Conservation (phyloP, 2,888 invertebrate genomes). For the Timema cristinae region DNA sequence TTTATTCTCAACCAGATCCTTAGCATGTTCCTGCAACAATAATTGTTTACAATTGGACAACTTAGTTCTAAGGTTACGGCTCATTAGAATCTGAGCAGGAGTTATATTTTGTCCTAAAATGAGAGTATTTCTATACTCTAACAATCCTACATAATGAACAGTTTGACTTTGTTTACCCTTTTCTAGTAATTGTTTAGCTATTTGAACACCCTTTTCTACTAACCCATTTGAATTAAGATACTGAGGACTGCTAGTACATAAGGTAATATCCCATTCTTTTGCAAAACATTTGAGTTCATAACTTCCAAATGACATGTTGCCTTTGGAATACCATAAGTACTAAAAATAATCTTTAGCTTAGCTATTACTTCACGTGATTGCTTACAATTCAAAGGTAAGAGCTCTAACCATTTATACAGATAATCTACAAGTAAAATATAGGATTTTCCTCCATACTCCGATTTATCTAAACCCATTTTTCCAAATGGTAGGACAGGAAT, state of each 20-base stretch:
- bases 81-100: not conserved
- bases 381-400: not conserved
- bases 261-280: not conserved
- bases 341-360: not conserved
- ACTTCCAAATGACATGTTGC: conserved; percentile 1
- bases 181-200: not conserved
- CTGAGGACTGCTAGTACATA: not conserved
- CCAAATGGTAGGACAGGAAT: not conserved
- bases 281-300: not conserved
- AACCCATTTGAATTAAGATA: not conserved
- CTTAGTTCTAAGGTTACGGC: not conserved
- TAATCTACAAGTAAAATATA: not conserved
- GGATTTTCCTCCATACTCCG: not conserved
- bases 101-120: not conserved
- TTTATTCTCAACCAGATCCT: too few relatives aligned
- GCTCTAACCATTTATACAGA: not conserved
- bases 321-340: not conserved
- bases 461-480: not conserved
- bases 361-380: not conserved
- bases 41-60: not conserved
- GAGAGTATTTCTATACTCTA: not conserved
- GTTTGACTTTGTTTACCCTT: not conserved
- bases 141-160: not conserved
- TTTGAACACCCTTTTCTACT: not conserved
- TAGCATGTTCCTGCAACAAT: too few relatives aligned